These are phyloP conservation scores for Patella pellucida DNA, from an alignment of 2,888 invertebrate species.

Conservation along the genomic window DNA sequence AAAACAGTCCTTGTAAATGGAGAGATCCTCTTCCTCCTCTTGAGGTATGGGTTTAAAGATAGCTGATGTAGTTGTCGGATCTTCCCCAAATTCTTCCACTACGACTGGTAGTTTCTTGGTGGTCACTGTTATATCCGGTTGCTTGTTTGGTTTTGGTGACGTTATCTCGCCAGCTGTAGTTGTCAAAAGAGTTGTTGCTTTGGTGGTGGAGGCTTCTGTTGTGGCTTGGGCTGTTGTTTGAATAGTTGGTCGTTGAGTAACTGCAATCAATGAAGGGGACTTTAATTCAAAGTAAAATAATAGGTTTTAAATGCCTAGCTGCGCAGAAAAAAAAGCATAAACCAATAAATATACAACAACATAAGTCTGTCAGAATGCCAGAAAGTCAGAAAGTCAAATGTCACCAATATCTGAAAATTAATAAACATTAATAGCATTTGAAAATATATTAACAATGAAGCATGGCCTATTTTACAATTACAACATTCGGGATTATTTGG, in stretches of 20 bases:
- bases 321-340: neutral
- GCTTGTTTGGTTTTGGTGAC: neutral
- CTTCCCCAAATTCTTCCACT: neutral
- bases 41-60: conserved; percentile 9
- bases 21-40: neutral
- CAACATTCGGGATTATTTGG: too few relatives aligned
- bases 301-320: neutral
- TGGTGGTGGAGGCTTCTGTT: neutral
- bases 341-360: too few relatives aligned
- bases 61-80: neutral
- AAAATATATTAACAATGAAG: neutral
- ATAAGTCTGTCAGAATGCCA: neutral
- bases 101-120: conserved; percentile 13
- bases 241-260: conserved; percentile 18
- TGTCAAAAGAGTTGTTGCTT: neutral
- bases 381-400: neutral
- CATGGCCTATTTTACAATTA: too few relatives aligned
- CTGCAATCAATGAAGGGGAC: conserved; percentile 1
- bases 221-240: conserved; percentile 19
- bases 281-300: neutral
- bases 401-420: too few relatives aligned
- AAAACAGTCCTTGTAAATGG: conserved; percentile 4
- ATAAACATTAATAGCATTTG: neutral
- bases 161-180: neutral
- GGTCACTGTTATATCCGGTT: conserved; percentile 20